These are phyloP conservation scores for Cheilosia impressa DNA, from an alignment of 2,888 invertebrate species.

Conservation along the genomic window DNA sequence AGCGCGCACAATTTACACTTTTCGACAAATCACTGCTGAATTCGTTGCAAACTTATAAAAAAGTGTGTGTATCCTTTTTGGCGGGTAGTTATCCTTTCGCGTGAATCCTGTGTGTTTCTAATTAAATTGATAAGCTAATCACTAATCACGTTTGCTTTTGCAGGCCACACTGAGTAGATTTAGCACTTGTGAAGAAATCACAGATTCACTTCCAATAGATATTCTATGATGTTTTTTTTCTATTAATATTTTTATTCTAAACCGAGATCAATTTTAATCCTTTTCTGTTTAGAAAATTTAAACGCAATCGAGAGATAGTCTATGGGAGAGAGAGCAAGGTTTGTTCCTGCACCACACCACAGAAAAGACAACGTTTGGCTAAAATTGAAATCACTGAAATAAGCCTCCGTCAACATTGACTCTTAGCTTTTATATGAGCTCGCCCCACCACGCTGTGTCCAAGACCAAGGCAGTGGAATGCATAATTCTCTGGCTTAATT, in stretches of 20 bases:
- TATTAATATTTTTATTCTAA: constrained; percentile 3
- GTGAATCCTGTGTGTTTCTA: constrained; percentile 18
- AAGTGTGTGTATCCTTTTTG: constrained; percentile 39
- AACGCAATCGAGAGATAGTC: constrained; percentile 43
- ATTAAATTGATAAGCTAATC: constrained; percentile 22
- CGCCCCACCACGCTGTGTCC: constrained; percentile 65
- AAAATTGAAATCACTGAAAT: constrained; percentile 83
- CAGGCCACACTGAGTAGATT: constrained; percentile 16
- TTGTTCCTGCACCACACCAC: constrained; percentile 65
- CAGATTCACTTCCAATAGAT: constrained; percentile 32
- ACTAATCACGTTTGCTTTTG: constrained; percentile 15
- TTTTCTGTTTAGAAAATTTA: constrained; percentile 9
- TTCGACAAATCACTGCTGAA: constrained; percentile 1
- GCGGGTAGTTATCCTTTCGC: constrained; percentile 28
- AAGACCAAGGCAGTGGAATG: constrained; percentile 49
- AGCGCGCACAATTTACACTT: constrained; percentile 39
- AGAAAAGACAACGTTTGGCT: constrained; percentile 76
- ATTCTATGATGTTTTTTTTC: constrained; percentile 26
- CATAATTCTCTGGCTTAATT: constrained; percentile 69
- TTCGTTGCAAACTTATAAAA: constrained; percentile 1
- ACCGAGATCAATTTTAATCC: constrained; percentile 30
- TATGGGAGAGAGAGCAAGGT: constrained; percentile 58
- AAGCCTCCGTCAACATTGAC: constrained; percentile 82
- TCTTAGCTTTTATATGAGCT: constrained; percentile 83
- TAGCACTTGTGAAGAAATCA: constrained; percentile 31